Conservation (phyloP, 2,888 invertebrate genomes). For the Hirtodrosophila confusa region DNA sequence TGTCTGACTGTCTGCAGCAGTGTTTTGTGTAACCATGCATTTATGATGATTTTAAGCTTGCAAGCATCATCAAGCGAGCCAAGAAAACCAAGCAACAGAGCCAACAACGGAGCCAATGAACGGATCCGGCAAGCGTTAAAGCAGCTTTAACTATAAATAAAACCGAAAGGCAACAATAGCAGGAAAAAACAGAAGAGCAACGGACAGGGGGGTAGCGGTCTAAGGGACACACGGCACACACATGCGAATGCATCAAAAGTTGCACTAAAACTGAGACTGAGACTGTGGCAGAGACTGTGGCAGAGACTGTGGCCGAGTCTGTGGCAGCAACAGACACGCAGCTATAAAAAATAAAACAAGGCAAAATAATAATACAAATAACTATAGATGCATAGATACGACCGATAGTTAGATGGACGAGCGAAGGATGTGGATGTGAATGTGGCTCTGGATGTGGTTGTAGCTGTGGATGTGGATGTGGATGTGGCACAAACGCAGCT, state of each 20-base stretch:
- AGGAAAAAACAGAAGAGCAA: constrained; percentile 17
- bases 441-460: background rate
- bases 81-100: constrained; percentile 23
- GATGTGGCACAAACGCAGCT: constrained; percentile 8
- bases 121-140: constrained; percentile 60
- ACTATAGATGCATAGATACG: constrained; percentile 78
- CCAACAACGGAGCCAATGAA: constrained; percentile 23
- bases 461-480: background rate
- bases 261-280: constrained; percentile 47
- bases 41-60: constrained; percentile 79
- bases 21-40: constrained; percentile 70
- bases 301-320: constrained; percentile 3
- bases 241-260: constrained; percentile 66
- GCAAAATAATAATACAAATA: constrained; percentile 78
- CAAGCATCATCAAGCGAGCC: constrained; percentile 60
- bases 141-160: constrained; percentile 75
- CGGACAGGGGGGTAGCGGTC: background rate
- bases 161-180: constrained; percentile 70
- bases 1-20: constrained; percentile 24
- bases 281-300: background rate
- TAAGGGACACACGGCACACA: constrained; percentile 21
- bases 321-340: constrained; percentile 36
- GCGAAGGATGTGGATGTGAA: constrained; percentile 59
- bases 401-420: constrained; percentile 75
- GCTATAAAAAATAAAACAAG: constrained; percentile 53